Evolutionary conservation across 2,888 invertebrate genomes (phyloP).

Genomic region (Eilema griseolum): DNA sequence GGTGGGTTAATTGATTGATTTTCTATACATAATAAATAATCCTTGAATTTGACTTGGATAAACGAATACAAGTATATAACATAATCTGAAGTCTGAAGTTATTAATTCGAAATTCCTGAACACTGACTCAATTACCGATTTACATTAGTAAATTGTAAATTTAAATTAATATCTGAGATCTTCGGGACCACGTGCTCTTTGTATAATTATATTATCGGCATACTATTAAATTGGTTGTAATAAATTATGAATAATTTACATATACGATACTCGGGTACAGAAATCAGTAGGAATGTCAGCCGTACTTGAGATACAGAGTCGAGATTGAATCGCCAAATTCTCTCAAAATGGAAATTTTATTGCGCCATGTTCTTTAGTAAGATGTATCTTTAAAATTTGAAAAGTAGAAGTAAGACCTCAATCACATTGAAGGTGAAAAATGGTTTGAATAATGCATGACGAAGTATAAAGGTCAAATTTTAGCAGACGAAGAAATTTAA

Average conservation of each 20-base stretch:
- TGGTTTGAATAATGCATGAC: too few relatives aligned
- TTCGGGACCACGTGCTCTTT: constrained; percentile 42
- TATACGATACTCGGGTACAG: constrained; percentile 3
- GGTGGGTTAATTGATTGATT: too few relatives aligned
- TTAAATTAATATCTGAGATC: constrained; percentile 49
- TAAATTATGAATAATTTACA: constrained; percentile 35
- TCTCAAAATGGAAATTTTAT: constrained; percentile 2
- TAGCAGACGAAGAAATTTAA: too few relatives aligned
- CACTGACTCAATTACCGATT: constrained; percentile 38
- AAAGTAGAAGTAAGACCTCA: not conserved
- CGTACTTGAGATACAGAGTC: not conserved
- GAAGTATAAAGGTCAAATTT: too few relatives aligned
- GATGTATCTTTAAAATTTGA: not conserved
- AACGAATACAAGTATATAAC: constrained; percentile 21
- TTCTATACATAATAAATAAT: not conserved
- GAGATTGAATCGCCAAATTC: not conserved
- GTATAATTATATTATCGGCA: constrained; percentile 35
- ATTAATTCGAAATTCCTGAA: constrained; percentile 36
- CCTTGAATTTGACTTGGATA: constrained; percentile 14
- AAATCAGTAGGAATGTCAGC: constrained; percentile 11
- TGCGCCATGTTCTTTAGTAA: not conserved
- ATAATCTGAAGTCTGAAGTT: constrained; percentile 30
- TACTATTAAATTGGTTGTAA: constrained; percentile 41
- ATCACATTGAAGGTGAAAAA: too few relatives aligned
- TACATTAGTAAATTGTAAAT: constrained; percentile 46